These are phyloP conservation scores for Enteromius radiatus DNA, from an alignment of 2,797 vertebrate genomes.

Conservation along the genomic window DNA sequence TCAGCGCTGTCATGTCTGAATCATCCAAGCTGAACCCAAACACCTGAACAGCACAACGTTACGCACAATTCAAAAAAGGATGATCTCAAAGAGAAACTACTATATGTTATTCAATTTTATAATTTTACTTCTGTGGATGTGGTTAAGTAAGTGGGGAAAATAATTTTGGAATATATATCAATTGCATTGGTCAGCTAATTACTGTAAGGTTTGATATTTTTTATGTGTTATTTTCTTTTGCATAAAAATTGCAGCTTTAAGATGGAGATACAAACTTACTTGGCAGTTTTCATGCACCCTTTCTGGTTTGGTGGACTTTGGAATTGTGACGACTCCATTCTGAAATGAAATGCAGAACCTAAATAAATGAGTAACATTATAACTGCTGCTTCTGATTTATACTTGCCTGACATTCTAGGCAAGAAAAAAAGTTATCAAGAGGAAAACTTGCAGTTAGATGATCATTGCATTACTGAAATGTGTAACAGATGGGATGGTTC, in stretches of 20 bases:
- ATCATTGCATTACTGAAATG: background rate
- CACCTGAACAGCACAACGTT: conserved; percentile 67
- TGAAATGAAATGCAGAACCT: conserved; percentile 60
- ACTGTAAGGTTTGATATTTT: background rate
- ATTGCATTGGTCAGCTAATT: background rate
- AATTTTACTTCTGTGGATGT: background rate
- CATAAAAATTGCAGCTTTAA: background rate
- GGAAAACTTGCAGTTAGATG: background rate
- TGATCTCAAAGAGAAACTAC: conserved; percentile 36
- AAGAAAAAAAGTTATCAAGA: background rate
- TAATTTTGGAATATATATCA: background rate
- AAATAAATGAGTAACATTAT: conserved; percentile 3
- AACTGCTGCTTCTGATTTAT: background rate
- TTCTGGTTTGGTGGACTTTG: conserved; percentile 82
- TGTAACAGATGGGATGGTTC: background rate
- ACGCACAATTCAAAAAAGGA: conserved; percentile 14
- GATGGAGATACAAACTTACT: conserved; percentile 66
- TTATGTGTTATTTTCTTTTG: background rate
- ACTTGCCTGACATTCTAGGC: too few species aligned
- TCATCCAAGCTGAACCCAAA: conserved; percentile 77
- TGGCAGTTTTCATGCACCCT: conserved; percentile 82
- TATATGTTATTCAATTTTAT: background rate
- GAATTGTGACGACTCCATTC: conserved; percentile 84
- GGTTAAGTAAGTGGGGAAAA: background rate
- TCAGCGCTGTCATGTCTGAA: conserved; percentile 72